phyloP scores from a whole-genome alignment of 2,797 vertebrate species.

The Acomys russatus region DNA sequence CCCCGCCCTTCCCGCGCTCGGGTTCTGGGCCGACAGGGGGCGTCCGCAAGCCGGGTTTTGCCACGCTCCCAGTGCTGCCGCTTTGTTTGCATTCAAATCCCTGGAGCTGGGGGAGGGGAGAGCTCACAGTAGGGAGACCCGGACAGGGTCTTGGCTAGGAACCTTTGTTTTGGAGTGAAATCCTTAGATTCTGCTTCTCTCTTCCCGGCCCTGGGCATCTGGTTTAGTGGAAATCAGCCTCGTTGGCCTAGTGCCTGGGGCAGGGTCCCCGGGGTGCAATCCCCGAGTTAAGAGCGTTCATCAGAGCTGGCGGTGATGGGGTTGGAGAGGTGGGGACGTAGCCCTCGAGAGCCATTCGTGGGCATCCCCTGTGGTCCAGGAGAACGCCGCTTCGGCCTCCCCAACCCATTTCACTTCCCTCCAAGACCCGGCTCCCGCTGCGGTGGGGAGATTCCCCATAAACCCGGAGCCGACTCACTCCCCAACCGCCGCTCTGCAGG shows the following conservation, averaged over 20 bases:
- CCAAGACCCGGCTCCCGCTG: neutral
- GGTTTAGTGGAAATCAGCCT: neutral
- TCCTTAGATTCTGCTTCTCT: neutral
- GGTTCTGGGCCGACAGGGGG: constrained; percentile 74
- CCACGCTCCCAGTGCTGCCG: constrained; percentile 75
- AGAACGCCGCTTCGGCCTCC: neutral
- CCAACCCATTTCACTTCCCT: neutral
- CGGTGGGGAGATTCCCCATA: neutral
- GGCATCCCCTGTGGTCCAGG: neutral
- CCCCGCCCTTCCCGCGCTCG: constrained; percentile 66
- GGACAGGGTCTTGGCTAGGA: constrained; percentile 33
- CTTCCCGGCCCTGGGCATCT: too few species aligned
- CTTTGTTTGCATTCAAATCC: constrained; percentile 86
- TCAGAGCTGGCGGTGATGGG: neutral
- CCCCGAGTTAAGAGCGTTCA: constrained; percentile 41
- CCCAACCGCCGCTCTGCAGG: neutral
- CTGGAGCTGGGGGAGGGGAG: constrained; percentile 82
- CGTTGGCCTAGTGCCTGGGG: neutral
- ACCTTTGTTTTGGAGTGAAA: constrained; percentile 65
- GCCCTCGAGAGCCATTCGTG: neutral
- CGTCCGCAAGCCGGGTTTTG: constrained; percentile 67
- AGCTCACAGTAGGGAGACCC: neutral
- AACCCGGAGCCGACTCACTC: neutral
- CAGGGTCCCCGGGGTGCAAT: neutral
- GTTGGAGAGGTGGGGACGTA: too few species aligned